A percentile compares a stretch with the other conserved stretches of the same genome.
Conservation (phyloP, 2,113 vertebrate genomes). For the Ailurus styani region DNA sequence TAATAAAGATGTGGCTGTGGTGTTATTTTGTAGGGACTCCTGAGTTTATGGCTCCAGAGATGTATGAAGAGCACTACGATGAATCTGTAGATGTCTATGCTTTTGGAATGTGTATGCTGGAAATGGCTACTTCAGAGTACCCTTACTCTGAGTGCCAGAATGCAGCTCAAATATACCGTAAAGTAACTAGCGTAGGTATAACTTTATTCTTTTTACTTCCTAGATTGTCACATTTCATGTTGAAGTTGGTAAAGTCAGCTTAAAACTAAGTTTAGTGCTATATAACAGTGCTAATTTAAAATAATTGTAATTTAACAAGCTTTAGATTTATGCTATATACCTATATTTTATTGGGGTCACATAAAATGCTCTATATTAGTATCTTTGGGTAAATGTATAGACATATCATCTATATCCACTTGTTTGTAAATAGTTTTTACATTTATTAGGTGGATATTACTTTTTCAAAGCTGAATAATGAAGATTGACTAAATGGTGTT, state of each 20-base stretch:
- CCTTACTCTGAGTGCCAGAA: conserved; percentile 96
- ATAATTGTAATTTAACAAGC: background rate
- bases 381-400: background rate
- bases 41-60: conserved; percentile 96
- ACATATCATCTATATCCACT: background rate
- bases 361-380: conserved; percentile 24
- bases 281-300: background rate
- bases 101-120: conserved; percentile 97
- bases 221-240: conserved; percentile 18
- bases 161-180: conserved; percentile 95
- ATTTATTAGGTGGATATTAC: conserved; percentile 7
- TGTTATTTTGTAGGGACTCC: conserved; percentile 86
- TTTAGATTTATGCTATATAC: conserved; percentile 35
- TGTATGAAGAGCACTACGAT: conserved; percentile 96
- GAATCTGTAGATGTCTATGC: conserved; percentile 95
- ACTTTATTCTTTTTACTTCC: conserved; percentile 52
- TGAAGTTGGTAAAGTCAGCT: conserved; percentile 24
- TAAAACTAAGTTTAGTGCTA: conserved; percentile 11
- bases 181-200: conserved; percentile 95
- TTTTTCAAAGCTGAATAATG: conserved; percentile 35
- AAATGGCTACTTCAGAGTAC: conserved; percentile 96
- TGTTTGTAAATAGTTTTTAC: conserved; percentile 39
- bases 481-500: background rate
- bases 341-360: background rate
- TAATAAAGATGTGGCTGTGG: conserved; percentile 39